A percentile compares a stretch with the other conserved stretches of the same genome.
phyloP scores from a whole-genome alignment of 2,113 vertebrate genomes.

The Rana temporaria region DNA sequence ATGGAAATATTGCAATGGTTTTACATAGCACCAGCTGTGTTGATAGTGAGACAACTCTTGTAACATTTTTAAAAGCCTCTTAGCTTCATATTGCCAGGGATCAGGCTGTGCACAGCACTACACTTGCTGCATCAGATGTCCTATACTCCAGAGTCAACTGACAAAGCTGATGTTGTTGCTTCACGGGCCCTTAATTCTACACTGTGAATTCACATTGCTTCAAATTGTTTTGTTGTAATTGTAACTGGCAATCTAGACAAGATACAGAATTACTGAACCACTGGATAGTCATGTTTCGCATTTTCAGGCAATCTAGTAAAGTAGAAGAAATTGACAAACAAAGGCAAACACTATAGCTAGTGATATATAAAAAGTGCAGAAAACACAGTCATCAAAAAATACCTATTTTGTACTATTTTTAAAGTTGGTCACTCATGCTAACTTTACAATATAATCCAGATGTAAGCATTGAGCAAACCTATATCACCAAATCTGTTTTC shows the following conservation, averaged over 20 bases:
- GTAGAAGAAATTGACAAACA: not conserved
- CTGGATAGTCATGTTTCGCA: not conserved
- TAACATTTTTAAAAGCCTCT: constrained; percentile 58
- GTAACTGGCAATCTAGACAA: constrained; percentile 15
- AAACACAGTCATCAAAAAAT: not conserved
- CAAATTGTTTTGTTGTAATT: constrained; percentile 42
- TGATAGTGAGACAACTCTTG: constrained; percentile 58
- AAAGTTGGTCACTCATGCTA: not conserved
- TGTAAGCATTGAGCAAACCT: no score
- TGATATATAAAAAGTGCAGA: not conserved
- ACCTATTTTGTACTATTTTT: not conserved
- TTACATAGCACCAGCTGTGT: constrained; percentile 58
- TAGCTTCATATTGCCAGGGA: constrained; percentile 55
- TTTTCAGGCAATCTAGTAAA: not conserved
- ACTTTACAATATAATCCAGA: not conserved
- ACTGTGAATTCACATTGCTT: constrained; percentile 33
- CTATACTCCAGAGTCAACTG: constrained; percentile 45
- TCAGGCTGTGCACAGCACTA: constrained; percentile 54
- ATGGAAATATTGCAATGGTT: constrained; percentile 57
- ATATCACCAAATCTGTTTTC: no score
- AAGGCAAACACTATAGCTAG: not conserved
- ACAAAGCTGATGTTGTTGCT: constrained; percentile 39
- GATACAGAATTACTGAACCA: not conserved
- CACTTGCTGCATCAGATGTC: constrained; percentile 37
- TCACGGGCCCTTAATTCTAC: constrained; percentile 25